phyloP scores from a whole-genome alignment of 2,113 vertebrate species.

The Nothoprocta perdicaria region DNA sequence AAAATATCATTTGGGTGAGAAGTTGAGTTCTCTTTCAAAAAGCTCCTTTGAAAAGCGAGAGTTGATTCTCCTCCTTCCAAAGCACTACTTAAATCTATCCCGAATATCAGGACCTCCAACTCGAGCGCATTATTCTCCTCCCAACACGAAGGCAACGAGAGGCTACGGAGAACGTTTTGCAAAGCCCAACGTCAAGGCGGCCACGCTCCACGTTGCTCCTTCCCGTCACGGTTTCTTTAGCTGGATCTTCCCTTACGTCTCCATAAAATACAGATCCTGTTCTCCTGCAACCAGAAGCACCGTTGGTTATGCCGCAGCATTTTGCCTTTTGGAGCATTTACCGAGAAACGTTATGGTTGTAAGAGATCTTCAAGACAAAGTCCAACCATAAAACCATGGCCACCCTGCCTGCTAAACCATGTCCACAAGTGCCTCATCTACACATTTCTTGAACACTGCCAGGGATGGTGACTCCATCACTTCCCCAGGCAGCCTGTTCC shows the following conservation, averaged over 20 bases:
- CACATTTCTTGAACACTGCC: too few species aligned
- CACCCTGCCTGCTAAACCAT: too few species aligned
- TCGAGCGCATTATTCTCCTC: neutral
- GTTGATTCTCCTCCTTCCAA: neutral
- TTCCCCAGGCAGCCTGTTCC: too few species aligned
- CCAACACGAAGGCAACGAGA: neutral
- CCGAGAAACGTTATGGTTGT: too few species aligned
- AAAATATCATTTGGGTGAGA: neutral
- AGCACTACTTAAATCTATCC: neutral
- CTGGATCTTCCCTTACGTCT: neutral
- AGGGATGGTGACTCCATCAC: too few species aligned
- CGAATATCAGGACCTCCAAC: neutral
- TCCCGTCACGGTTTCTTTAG: neutral
- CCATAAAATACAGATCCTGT: neutral
- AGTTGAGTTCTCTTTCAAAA: neutral
- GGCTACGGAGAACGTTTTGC: neutral
- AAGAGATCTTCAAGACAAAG: too few species aligned
- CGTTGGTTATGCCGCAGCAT: accelerated
- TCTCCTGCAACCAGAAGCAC: neutral
- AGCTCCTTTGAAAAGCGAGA: neutral
- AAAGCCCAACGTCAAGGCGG: accelerated
- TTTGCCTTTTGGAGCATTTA: neutral
- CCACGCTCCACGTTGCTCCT: neutral
- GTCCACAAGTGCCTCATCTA: too few species aligned
- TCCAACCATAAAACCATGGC: too few species aligned